phyloP scores from a whole-genome alignment of 1,140 invertebrate species.

The Tribolium madens region DNA sequence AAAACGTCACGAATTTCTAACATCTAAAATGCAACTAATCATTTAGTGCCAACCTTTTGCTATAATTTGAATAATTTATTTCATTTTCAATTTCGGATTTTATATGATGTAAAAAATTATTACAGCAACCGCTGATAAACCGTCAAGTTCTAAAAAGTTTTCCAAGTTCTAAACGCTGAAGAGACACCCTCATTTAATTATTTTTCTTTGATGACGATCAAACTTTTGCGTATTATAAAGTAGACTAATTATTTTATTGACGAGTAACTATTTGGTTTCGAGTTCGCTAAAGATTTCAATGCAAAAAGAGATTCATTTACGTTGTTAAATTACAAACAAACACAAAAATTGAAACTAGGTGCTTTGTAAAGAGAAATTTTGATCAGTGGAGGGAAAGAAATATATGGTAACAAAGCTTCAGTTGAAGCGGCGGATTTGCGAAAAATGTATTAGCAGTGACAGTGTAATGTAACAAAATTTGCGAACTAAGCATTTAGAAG shows the following conservation, averaged over 20 bases:
- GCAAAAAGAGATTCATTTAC: background rate
- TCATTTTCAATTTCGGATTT: background rate
- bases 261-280: background rate
- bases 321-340: background rate
- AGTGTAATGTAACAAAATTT: background rate
- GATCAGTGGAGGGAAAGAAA: background rate
- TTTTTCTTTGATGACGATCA: slow-evolving; percentile 11
- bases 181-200: slow-evolving; percentile 14
- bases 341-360: background rate
- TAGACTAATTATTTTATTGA: background rate
- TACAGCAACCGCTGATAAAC: slow-evolving; percentile 15
- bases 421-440: background rate
- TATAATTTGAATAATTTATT: slow-evolving; percentile 18
- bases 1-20: slow-evolving; percentile 35
- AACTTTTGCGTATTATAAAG: slow-evolving; percentile 20
- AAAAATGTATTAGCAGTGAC: background rate
- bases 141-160: background rate
- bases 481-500: slow-evolving; percentile 1
- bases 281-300: background rate
- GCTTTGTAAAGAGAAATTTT: slow-evolving; percentile 11
- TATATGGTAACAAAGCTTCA: background rate
- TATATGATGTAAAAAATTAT: background rate
- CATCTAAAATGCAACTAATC: slow-evolving; percentile 12
- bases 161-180: slow-evolving; percentile 3
- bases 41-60: background rate